Evolutionary conservation across 2,797 vertebrate genomes (phyloP), one percentile per base, ranked within the genome.

Genomic region (Periophthalmus magnuspinnatus): DNA sequence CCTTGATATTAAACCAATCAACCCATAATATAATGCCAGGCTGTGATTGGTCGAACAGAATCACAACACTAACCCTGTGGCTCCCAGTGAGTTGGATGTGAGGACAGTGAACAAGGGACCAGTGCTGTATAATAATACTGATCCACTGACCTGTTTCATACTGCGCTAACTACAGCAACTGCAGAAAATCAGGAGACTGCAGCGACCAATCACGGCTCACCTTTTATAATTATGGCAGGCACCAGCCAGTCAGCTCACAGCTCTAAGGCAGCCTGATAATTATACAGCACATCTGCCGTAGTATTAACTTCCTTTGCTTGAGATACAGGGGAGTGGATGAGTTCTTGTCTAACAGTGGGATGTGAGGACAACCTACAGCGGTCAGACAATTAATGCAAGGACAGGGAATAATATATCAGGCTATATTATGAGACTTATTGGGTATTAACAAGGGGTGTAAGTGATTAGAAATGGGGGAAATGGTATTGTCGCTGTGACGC

Each of bases 101-200:
- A 86, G 79, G 75, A 81, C 76, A 77, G 3, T 58, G 62, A 80
- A 70, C 50, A 11, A 65, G 82, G 77, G 81, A 78, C 76, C 77
- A 80, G 85, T 81, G 71, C 67, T 36, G 33, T 60, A n/a, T n/a
- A 60, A 60, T 60, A 36, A 60, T 34, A 66, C 66, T 80, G 86
- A 65, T 84, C 85, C 66, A 88, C 86, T 90, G 89, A 90, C 88
- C 90, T 81, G 84, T 67, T 89, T 90, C 87, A 63, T 56, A 60
- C 72, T 8, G 16, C 52, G 68, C 78, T 78, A 85, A 84, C 75
- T 76, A 77, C 58, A 79, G 69, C 69, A 66, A 75, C 82, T 76
- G 32, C 59, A 81, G 68, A 62, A 71, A 84, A 77, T 87, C 84
- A 82, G 82, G 80, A 84, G 84, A 85, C 24, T 47, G 55, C 76